These are phyloP conservation scores for Pogonophryne albipinna DNA, from an alignment of 2,797 vertebrate genomes.

Conservation along the genomic window DNA sequence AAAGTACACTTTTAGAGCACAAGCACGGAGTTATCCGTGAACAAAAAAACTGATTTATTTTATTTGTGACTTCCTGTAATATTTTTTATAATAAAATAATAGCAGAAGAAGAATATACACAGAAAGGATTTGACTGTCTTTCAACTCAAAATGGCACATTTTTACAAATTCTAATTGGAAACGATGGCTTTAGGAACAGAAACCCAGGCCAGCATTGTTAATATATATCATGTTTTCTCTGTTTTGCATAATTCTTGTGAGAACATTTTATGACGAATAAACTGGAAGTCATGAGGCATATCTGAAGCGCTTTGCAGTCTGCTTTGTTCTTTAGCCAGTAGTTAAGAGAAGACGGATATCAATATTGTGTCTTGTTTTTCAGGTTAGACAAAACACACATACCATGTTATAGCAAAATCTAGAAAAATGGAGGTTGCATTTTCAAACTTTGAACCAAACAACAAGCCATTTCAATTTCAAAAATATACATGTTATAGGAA, in stretches of 20 bases:
- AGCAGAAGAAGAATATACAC: background rate
- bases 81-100: background rate
- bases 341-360: no score
- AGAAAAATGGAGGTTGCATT: no score
- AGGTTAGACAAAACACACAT: no score
- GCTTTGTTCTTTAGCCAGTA: no score
- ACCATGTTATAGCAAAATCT: no score
- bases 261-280: constrained; percentile 1
- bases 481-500: no score
- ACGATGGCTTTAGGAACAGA: background rate
- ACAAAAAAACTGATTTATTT: background rate
- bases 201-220: background rate
- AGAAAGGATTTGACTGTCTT: background rate
- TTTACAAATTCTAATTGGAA: background rate
- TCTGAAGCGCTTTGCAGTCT: background rate
- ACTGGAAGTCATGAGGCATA: background rate
- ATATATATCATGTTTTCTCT: background rate
- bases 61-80: background rate
- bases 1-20: background rate
- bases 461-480: no score
- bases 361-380: no score
- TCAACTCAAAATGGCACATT: background rate
- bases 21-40: background rate
- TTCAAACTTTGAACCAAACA: no score
- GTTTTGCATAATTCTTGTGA: constrained; percentile 1